A percentile compares a stretch with the other conserved stretches of the same genome.
Evolutionary conservation across 1,140 invertebrate genomes (phyloP).

Genomic region (Drosophila guanche): DNA sequence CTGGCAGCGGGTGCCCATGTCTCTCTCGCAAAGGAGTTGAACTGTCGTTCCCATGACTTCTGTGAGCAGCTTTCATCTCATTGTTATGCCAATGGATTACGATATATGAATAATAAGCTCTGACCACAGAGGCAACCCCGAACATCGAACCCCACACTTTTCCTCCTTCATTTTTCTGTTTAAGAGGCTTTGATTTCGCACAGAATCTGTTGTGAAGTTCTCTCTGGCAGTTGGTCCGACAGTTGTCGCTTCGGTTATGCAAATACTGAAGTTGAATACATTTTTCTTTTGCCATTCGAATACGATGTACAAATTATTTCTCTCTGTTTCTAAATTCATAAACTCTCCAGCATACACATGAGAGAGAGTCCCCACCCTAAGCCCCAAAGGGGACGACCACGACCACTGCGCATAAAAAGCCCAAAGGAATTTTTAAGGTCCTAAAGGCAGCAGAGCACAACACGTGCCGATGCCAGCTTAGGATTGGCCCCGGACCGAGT

Average conservation of each 20-base stretch:
- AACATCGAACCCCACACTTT: neutral
- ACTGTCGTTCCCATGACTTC: slow-evolving; percentile 52
- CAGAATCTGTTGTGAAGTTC: slow-evolving; percentile 13
- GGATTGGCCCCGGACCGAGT: slow-evolving; percentile 7
- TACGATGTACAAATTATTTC: slow-evolving; percentile 34
- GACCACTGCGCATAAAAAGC: slow-evolving; percentile 19
- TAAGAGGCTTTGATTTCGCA: slow-evolving; percentile 15
- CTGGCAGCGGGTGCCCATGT: slow-evolving; percentile 36
- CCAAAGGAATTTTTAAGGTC: slow-evolving; percentile 60
- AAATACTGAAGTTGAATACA: slow-evolving; percentile 54
- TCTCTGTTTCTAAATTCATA: slow-evolving; percentile 17
- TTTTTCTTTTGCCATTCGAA: slow-evolving; percentile 29
- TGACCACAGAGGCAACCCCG: slow-evolving; percentile 20
- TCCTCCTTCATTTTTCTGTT: too few relatives aligned
- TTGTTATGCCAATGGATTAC: slow-evolving; percentile 80
- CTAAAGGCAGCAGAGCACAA: slow-evolving; percentile 47
- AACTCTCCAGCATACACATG: slow-evolving; percentile 23
- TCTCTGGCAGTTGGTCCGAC: slow-evolving; percentile 24
- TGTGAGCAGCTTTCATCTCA: slow-evolving; percentile 59
- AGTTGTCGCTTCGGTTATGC: slow-evolving; percentile 59
- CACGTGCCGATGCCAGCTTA: slow-evolving; percentile 46
- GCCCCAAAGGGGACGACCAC: neutral
- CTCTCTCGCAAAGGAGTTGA: slow-evolving; percentile 52
- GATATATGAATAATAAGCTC: slow-evolving; percentile 80
- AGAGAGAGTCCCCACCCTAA: slow-evolving; percentile 6